phyloP scores from a whole-genome alignment of 2,113 vertebrate species.

The Corythoichthys haematopterus region DNA sequence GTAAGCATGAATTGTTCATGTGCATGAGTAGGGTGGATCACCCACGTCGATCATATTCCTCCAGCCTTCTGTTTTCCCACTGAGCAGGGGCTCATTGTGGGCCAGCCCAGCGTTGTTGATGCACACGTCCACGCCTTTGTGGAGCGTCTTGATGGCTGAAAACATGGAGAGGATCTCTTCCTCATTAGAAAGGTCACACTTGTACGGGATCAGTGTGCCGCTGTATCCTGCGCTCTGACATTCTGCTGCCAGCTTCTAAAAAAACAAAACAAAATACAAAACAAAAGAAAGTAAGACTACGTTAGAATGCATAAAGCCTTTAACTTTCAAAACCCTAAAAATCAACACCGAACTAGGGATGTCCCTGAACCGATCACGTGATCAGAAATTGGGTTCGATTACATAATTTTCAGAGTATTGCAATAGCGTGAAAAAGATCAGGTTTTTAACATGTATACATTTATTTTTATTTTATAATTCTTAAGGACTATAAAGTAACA shows the following conservation, averaged over 20 bases:
- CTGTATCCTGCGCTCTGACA: constrained; percentile 90
- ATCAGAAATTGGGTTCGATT: too few relatives aligned
- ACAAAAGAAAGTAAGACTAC: too few relatives aligned
- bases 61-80: constrained; percentile 86
- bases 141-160: constrained; percentile 85
- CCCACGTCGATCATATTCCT: constrained; percentile 93
- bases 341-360: too few relatives aligned
- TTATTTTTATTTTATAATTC: too few relatives aligned
- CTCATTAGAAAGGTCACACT: constrained; percentile 90
- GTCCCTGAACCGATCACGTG: too few relatives aligned
- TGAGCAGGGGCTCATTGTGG: constrained; percentile 83
- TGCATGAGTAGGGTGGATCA: constrained; percentile 1
- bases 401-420: too few relatives aligned
- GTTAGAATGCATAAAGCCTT: not conserved
- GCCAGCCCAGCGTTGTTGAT: constrained; percentile 94
- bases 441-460: too few relatives aligned
- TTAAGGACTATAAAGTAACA: too few relatives aligned
- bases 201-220: constrained; percentile 88
- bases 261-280: constrained; percentile 3
- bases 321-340: not conserved
- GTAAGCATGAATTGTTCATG: not conserved
- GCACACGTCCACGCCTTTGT: constrained; percentile 90
- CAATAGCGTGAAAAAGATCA: too few relatives aligned
- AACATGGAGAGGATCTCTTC: constrained; percentile 98
- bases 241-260: constrained; percentile 89